Base-by-base conservation (phyloP, 2,797 vertebrate species). In the Megalops cyprinoides region DNA sequence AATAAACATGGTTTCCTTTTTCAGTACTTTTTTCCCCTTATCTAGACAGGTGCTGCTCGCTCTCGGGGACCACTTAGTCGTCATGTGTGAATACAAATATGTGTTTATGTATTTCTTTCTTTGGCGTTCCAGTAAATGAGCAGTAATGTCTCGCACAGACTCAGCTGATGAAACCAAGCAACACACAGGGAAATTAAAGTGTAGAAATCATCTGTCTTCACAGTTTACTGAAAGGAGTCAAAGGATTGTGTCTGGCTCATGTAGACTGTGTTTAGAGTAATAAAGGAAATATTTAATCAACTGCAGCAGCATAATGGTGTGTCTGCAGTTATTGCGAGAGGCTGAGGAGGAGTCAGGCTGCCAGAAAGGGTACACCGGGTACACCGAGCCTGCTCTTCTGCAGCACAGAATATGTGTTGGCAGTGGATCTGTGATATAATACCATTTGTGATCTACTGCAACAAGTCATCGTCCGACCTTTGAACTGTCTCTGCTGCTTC, bases 221-320 rank as follows among this genome's bases (percentile, higher is more conserved):
- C 42, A 20, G 31, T 37, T 20, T n/a, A 42, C 15, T 8, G 42
- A 39, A 42, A 67, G 34, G 39, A 67, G 62, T 31, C 20, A 1
- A 39, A 39, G 18, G 65, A 15, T n/a, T 39, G 65, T 37, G 42
- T 69, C 65, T 69, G 65, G 65, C 65, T 69, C 18, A 18, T 14
- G 18, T 20, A 20, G 65, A 10, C 65, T 23, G 65, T 8, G 65
- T 8, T 37, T 69, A 39, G 18, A 6, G 65, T 37, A 42, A 42
- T 69, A 69, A 69, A 69, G 65, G 65, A 69, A 69, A 69, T 69
- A 69, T 69, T 69, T 69, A 37, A 69, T 42, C 15, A 69, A 37
- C 34, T 0, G 65, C 65, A 7, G 65, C 42, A 39, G n/a, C 65
- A 42, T 42, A 42, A 69, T 37, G 23, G 34, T 6, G 7, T 7